Base-by-base conservation (phyloP, 1,140 invertebrate species). In the Zaprionus ghesquierei region DNA sequence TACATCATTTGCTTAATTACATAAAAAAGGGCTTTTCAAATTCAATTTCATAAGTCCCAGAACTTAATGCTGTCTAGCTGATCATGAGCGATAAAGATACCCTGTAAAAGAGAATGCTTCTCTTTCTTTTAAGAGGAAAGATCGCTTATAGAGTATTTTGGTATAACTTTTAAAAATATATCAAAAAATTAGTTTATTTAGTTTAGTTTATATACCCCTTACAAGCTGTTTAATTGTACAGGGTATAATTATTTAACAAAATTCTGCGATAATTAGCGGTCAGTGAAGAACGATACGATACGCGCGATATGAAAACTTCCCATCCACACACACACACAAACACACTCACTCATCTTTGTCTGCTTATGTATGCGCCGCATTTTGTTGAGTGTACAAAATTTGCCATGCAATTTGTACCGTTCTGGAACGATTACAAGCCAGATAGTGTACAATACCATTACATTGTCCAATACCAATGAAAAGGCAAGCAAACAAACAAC, bases 391-490 rank as follows among this genome's bases (percentile, higher is more conserved):
- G 62, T 44, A 53, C 38, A 41, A 23, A n/a, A 44, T 44, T 15
- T 13, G 29, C 13, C 50, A 53, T 15, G 51, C 25, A n/a, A 46
- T 41, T 56, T 63, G 33, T 75, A 62, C 49, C 31, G 51, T 51
- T 71, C 33, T 56, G 46, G 38, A 69, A 31, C 35, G 69, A 69
- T 87, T 80, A 77, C 69, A 74, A 53, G 13, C 46, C 44, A 56
- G 54, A 69, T 69, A 73, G 53, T 79, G 63, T 50, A 50, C 69
- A 71, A 38, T 61, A 56, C 35, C 56, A 71, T 63, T 53, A 44
- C 56, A 69, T 66, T 66, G 50, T 50, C 29, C 29, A 54, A 35
- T 66, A 54, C 76, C 58, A 80, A 71, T 87, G 49, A 27, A 75
- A 56, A 35, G 6, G 25, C 27, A 69, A 20, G 46, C 25, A 25